Base-by-base conservation (phyloP, 1,140 invertebrate species). In the Aphidius ervi region DNA sequence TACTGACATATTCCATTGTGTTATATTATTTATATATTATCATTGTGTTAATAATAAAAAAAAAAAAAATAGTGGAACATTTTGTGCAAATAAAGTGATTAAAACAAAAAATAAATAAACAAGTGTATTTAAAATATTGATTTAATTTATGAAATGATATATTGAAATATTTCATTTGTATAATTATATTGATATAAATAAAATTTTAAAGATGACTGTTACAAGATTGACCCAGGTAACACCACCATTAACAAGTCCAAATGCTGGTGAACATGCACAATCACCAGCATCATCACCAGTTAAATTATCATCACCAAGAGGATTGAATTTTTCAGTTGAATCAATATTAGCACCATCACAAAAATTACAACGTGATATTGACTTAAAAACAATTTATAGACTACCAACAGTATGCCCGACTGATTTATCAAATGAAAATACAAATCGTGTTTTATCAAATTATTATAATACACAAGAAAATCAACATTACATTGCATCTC, bases 301-400 rank as follows among this genome's bases (percentile, higher is more conserved):
- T 1, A 31, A 59, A 63, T 54, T 77, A 78, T 10, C 16, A 16
- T 16, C 16, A 0, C 16, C 16, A 68, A 65, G 39, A 47, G 70
- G 23, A 46, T 68, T 83, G 42, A 82, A 80, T 58, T 83, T 83
- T 67, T 81, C 78, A 53, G 81, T 82, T n/a, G 81, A 78, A 0
- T 75, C 81, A 0, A 68, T 83, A 4, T 54, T 82, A 4, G 79
- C 78, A 2, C 23, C 2, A 31, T 31, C 23, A 31, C 23, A 31
- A 31, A 31, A 31, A 31, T 31, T 31, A 31, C 23, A 2, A 31
- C 2, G 23, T 31, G 23, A 31, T 31, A 31, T 31, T 31, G 23
- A 31, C 2, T 31, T 4, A 31, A 31, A 31, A 31, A 1, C 23
- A 31, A 31, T 3, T 31, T 3, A 31, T 31, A 31, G 23, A 31